These are phyloP conservation scores for Cyclopterus lumpus DNA, from an alignment of 2,797 vertebrate species.

Conservation along the genomic window DNA sequence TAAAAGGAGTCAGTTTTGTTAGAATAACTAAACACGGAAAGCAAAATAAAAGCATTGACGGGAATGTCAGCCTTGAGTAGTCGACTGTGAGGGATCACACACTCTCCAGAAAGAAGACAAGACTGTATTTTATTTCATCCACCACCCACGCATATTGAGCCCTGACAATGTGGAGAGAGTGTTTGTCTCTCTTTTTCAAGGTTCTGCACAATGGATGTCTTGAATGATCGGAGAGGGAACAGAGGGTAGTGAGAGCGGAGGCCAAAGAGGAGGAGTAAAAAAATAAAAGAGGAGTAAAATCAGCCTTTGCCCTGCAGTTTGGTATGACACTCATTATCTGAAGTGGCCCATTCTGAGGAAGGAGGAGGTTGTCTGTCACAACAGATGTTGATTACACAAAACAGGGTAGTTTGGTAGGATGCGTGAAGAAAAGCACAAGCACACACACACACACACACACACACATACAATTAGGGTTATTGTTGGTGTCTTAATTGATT, in stretches of 20 bases:
- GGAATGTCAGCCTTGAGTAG: slow-evolving; percentile 2
- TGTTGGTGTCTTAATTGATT: slow-evolving; percentile 81
- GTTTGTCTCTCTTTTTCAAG: slow-evolving; percentile 60
- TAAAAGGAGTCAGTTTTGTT: background rate
- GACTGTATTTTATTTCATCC: slow-evolving; percentile 32
- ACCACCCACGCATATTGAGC: slow-evolving; percentile 41
- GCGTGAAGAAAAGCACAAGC: slow-evolving; percentile 72
- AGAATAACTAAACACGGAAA: slow-evolving; percentile 1
- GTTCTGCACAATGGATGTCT: slow-evolving; percentile 63
- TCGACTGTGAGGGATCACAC: background rate
- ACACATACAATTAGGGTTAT: slow-evolving; percentile 53
- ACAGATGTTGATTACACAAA: slow-evolving; percentile 84
- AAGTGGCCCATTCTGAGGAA: slow-evolving; percentile 83
- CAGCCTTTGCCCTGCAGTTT: slow-evolving; percentile 81
- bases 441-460: slow-evolving; percentile 23
- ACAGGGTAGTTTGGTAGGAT: slow-evolving; percentile 77
- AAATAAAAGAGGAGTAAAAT: slow-evolving; percentile 76
- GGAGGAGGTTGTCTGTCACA: slow-evolving; percentile 79
- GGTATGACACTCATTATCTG: slow-evolving; percentile 84
- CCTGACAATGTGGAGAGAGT: slow-evolving; percentile 38
- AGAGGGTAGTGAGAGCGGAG: slow-evolving; percentile 69
- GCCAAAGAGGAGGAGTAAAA: slow-evolving; percentile 74
- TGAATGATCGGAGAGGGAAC: slow-evolving; percentile 69
- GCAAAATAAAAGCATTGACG: slow-evolving; percentile 24
- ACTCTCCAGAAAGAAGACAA: slow-evolving; percentile 27